Evolutionary conservation across 2,113 vertebrate species (phyloP).

Genomic region (Mellivora capensis): DNA sequence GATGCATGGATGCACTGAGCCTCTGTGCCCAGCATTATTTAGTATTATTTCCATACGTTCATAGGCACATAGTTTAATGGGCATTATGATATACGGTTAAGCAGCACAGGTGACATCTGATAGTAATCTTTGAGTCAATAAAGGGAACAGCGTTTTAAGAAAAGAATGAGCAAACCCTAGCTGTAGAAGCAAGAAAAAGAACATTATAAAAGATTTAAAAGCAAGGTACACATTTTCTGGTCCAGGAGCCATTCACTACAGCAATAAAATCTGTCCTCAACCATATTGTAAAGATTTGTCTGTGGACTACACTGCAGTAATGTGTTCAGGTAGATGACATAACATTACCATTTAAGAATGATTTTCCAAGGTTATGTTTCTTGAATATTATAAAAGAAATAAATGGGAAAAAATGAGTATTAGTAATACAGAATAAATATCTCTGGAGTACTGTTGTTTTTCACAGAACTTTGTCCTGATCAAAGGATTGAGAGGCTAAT

Average conservation of each 20-base stretch:
- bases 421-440: not conserved
- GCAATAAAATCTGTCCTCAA: constrained; percentile 45
- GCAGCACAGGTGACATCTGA: constrained; percentile 55
- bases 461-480: not conserved
- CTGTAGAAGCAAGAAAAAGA: constrained; percentile 49
- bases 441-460: not conserved
- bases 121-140: constrained; percentile 72
- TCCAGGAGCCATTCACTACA: constrained; percentile 35
- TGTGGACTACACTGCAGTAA: not conserved
- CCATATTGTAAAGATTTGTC: constrained; percentile 51
- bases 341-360: constrained; percentile 56
- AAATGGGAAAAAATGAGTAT: not conserved
- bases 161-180: constrained; percentile 50
- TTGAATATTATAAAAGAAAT: constrained; percentile 44
- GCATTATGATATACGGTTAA: constrained; percentile 52
- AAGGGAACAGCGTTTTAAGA: constrained; percentile 58
- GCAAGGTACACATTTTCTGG: constrained; percentile 38
- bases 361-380: constrained; percentile 38
- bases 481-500: not conserved
- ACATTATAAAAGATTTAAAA: constrained; percentile 74
- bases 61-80: constrained; percentile 58
- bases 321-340: constrained; percentile 51
- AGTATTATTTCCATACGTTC: constrained; percentile 66
- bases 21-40: constrained; percentile 57
- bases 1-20: constrained; percentile 54